These are phyloP conservation scores for Poecilia velifera DNA, from an alignment of 2,797 vertebrate species.

Conservation along the genomic window DNA sequence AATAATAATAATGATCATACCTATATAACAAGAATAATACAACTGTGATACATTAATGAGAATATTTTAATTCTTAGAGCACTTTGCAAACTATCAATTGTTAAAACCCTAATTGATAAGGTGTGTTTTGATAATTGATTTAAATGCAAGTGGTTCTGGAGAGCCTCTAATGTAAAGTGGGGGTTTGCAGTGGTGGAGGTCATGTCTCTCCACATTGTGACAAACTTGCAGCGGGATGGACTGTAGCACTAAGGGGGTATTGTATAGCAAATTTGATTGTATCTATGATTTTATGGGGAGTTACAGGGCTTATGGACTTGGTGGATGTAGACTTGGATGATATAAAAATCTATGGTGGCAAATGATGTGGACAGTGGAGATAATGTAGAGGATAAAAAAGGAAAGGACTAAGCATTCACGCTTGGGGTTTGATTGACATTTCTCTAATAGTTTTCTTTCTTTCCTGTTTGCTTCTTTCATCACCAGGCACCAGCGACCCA, in stretches of 20 bases:
- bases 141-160: neutral
- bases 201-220: neutral
- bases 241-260: neutral
- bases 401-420: neutral
- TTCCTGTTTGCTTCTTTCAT: constrained; percentile 17
- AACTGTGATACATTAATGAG: neutral
- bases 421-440: neutral
- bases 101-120: neutral
- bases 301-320: neutral
- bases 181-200: neutral
- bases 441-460: neutral
- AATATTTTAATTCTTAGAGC: neutral
- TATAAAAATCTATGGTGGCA: neutral
- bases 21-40: neutral
- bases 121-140: neutral
- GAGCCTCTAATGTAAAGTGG: neutral
- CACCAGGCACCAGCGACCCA: constrained; percentile 91
- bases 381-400: neutral
- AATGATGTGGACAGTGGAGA: neutral
- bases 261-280: neutral
- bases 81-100: neutral
- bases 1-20: neutral
- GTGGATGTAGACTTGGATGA: neutral
- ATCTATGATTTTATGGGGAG: neutral
- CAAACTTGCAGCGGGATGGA: too few relatives aligned